phyloP scores from a whole-genome alignment of 2,113 vertebrate genomes.

The Syrrhaptes paradoxus region DNA sequence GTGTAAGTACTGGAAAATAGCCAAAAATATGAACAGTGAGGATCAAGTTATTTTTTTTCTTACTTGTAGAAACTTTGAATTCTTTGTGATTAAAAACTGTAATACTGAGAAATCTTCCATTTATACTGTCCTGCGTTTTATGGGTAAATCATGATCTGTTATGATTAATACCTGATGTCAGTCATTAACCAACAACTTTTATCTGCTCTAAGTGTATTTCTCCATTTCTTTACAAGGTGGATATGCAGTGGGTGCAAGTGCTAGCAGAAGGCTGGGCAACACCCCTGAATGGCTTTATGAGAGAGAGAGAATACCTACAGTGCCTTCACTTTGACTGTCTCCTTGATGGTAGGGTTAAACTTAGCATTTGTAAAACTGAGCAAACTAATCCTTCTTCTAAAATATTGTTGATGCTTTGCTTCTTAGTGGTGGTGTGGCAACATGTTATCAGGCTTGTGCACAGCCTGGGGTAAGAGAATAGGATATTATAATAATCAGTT shows the following conservation, averaged over 20 bases:
- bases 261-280: constrained; percentile 98
- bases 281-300: constrained; percentile 96
- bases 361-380: background rate
- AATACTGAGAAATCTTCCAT: background rate
- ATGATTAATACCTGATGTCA: background rate
- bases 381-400: background rate
- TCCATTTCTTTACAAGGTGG: constrained; percentile 80
- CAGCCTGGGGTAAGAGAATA: background rate
- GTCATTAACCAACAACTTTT: background rate
- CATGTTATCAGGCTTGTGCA: background rate
- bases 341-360: constrained; percentile 87
- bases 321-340: constrained; percentile 98
- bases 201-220: background rate
- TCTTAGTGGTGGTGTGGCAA: background rate
- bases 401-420: background rate
- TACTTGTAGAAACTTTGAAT: background rate
- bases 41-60: background rate
- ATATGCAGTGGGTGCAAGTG: constrained; percentile 99
- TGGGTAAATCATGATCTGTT: background rate
- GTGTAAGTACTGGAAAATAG: background rate
- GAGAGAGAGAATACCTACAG: constrained; percentile 94
- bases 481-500: background rate
- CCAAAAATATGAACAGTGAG: background rate
- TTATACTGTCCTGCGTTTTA: background rate
- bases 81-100: background rate